phyloP scores from a whole-genome alignment of 2,888 invertebrate species.

The Zygothrica quintamaculata region DNA sequence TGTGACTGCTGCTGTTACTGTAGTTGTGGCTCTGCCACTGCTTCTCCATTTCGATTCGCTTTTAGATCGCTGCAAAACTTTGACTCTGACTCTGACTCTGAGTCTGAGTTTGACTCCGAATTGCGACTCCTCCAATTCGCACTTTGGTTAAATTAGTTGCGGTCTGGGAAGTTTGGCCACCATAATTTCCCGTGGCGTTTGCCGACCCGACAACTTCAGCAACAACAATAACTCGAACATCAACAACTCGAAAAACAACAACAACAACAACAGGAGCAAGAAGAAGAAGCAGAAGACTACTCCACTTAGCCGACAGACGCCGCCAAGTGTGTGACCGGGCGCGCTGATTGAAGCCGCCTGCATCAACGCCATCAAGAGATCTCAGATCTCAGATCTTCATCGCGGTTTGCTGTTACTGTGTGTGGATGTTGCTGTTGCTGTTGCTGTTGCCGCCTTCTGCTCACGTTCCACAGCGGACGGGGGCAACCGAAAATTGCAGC shows the following conservation, averaged over 20 bases:
- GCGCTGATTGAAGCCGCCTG: constrained; percentile 79
- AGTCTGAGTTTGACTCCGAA: constrained; percentile 66
- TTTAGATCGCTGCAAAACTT: constrained; percentile 49
- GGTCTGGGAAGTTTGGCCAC: constrained; percentile 80
- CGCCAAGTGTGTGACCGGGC: constrained; percentile 76
- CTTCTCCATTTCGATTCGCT: constrained; percentile 69
- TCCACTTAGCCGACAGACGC: constrained; percentile 66
- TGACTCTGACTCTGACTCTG: constrained; percentile 25
- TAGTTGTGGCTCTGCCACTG: constrained; percentile 11
- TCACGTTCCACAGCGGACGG: constrained; percentile 61
- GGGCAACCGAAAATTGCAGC: constrained; percentile 76
- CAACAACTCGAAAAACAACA: constrained; percentile 24
- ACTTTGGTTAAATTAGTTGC: constrained; percentile 81
- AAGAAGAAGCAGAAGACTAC: constrained; percentile 47
- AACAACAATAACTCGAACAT: constrained; percentile 46
- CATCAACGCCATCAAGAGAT: constrained; percentile 75
- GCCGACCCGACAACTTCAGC: constrained; percentile 72
- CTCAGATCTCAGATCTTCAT: constrained; percentile 72
- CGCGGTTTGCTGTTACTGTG: constrained; percentile 33
- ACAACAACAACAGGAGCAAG: constrained; percentile 42
- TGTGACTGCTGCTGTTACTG: constrained; percentile 3
- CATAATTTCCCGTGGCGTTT: constrained; percentile 81
- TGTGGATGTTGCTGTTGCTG: constrained; percentile 29
- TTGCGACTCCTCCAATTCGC: constrained; percentile 81
- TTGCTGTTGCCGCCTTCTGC: constrained; percentile 69